Evolutionary conservation across 2,888 invertebrate genomes (phyloP), one percentile per base, ranked within the genome.

Genomic region (Pseudococcus viburni): DNA sequence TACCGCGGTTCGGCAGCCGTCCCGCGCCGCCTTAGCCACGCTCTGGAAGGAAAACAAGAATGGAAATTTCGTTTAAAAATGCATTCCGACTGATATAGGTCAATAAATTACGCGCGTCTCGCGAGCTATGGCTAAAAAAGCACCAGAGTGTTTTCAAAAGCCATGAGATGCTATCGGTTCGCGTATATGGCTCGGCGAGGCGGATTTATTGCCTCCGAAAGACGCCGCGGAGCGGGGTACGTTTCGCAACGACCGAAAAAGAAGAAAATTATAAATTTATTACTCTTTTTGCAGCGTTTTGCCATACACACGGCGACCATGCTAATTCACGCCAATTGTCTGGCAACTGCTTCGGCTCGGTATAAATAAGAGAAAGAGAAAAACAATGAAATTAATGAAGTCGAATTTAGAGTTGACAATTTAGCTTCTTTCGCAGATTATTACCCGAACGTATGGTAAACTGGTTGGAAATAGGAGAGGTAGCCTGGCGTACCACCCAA

Each of bases 11-110:
- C 19, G 26, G 68, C 22, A n/a, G 42, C 8, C 64, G 5, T 64
- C 22, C 22, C 22, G 8, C 7, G 19, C 22, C 2, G 22, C 64
- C 59, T 22, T 22, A 8, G 59, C 59, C 59, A 0, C 22, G 9
- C 22, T 15, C n/a, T 59, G n/a, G 64, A 64, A 33, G 64, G 64
- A 64, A 46, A 46, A 83, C 46, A 19, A 42, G 80, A 83, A 83
- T 83, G 80, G 80, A 83, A 83, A 83, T 83, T 83, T 83, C 80
- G 80, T 83, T 83, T 83, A 83, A 83, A 83, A 83, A 83, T 83
- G 80, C 80, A 83, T 83, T 83, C 73, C 80, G 80, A 83, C 80
- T 83, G 80, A 83, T 83, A 46, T 83, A 46, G 80, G 80, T 83
- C 80, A 83, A 83, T 83, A 83, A 83, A 83, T 83, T 83, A 83